Evolutionary conservation across 2,888 invertebrate species (phyloP), one percentile per base, ranked within the genome.

Genomic region (Hecatera dysodea): DNA sequence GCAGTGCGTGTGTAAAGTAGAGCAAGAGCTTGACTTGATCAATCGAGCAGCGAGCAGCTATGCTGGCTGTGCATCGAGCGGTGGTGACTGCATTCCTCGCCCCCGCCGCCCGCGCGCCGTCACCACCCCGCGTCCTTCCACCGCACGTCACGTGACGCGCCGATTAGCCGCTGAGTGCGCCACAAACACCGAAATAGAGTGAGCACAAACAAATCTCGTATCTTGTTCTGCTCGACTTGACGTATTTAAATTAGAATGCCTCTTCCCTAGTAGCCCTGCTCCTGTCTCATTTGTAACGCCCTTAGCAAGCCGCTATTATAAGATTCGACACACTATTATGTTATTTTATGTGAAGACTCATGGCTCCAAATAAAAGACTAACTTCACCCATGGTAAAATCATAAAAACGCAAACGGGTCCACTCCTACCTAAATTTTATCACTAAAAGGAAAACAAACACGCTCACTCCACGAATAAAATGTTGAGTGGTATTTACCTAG

Each of bases 171-270:
- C 91, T 90, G 94, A 94, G 92, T 93, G 93, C 93, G 94, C 94
- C 92, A 94, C 94, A 91, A 92, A 92, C 92, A 95, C 94, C 93
- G 92, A 95, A 95, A 95, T 95, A 95, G 94, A 95, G 93, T 93
- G 93, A 93, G 91, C 91, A 90, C 91, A 90, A 92, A 91, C 89
- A 92, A 78, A 82, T 80, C 80, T 77, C 63, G 70, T 80, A 78
- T 85, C 82, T 80, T 61, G 80, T 82, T 73, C 73, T 77, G 80
- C 50, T 83, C 72, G 67, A 77, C 80, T 91, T 88, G 92, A 91
- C 90, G 91, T 89, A 72, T 72, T 91, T 89, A 90, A 89, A 91
- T 90, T 92, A 90, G 90, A 88, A 90, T 90, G 89, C 86, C 90
- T 90, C 89, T 89, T 87, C 88, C 87, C 83, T 87, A 61, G 36